Evolutionary conservation across 2,888 invertebrate genomes (phyloP), one percentile per base, ranked within the genome.

Genomic region (Molanna angustata): DNA sequence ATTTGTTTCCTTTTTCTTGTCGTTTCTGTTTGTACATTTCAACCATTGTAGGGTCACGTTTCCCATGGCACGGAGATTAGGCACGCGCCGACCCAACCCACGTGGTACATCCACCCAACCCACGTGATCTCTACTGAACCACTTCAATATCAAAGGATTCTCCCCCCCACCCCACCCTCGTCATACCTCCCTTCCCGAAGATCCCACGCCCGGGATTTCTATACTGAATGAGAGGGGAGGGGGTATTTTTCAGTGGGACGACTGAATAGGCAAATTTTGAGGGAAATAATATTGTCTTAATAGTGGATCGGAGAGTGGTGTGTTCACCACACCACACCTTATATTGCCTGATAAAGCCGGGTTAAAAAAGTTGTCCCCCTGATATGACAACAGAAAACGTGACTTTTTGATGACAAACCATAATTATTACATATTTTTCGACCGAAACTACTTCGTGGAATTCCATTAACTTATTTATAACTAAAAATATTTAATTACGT

Each of bases 31-130:
- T n/a, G n/a, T n/a, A n/a, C n/a, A n/a, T n/a, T n/a, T n/a, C n/a
- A n/a, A n/a, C 43, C 50, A 50, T 44, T 51, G 51, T 52, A 16
- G 41, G 39, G 47, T 55, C 51, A 52, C 51, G 51, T 51, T 47
- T 40, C 52, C 21, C 32, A 37, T 18, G 44, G 37, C 44, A 20
- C 51, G 44, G 51, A 51, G 51, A 51, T 51, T 51, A 51, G 51
- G 41, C 45, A 43, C 51, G 56, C 33, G 33, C 37, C 48, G 3
- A 18, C 27, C 46, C 40, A 40, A 43, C 7, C 41, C 41, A 47
- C 52, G 51, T 17, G 46, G 33, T 43, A 22, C 33, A 31, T 33
- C 42, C 33, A 44, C 33, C 22, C 43, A 37, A 18, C 18, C 42
- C 40, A 21, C 22, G 39, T 47, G 47, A 47, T n/a, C n/a, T n/a